Percentiles rank a stretch among this genome's conserved stretches.
These are phyloP conservation scores for Drosophila paranaensis DNA, from an alignment of 2,888 invertebrate genomes.

Conservation along the genomic window DNA sequence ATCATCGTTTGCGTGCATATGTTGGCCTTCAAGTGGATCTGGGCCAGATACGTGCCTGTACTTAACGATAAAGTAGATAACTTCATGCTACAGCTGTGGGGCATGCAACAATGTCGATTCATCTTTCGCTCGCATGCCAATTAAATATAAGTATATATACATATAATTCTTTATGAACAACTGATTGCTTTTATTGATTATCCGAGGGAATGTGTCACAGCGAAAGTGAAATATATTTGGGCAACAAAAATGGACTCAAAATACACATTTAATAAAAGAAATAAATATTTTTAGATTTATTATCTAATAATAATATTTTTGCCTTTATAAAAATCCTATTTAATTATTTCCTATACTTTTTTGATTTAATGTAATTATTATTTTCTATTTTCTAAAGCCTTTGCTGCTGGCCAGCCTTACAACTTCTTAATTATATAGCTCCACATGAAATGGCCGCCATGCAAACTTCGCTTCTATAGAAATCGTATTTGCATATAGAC, in stretches of 20 bases:
- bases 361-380: neutral
- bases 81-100: conserved; percentile 31
- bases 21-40: conserved; percentile 63
- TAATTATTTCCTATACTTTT: neutral
- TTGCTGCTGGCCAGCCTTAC: neutral
- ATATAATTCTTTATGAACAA: conserved; percentile 6
- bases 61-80: conserved; percentile 57
- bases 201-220: neutral
- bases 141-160: conserved; percentile 25
- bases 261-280: neutral
- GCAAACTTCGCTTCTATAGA: neutral
- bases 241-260: too few species aligned
- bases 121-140: conserved; percentile 15
- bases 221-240: neutral
- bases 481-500: neutral
- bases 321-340: neutral
- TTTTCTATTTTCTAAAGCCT: neutral
- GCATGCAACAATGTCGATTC: conserved; percentile 32
- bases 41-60: conserved; percentile 49
- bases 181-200: conserved; percentile 12
- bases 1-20: conserved; percentile 71
- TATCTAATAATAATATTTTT: neutral
- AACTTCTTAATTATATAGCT: conserved; percentile 5
- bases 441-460: neutral
- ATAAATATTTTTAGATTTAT: neutral